These are phyloP conservation scores for Darevskia mixta DNA, from an alignment of 2,797 vertebrate genomes.

Conservation along the genomic window DNA sequence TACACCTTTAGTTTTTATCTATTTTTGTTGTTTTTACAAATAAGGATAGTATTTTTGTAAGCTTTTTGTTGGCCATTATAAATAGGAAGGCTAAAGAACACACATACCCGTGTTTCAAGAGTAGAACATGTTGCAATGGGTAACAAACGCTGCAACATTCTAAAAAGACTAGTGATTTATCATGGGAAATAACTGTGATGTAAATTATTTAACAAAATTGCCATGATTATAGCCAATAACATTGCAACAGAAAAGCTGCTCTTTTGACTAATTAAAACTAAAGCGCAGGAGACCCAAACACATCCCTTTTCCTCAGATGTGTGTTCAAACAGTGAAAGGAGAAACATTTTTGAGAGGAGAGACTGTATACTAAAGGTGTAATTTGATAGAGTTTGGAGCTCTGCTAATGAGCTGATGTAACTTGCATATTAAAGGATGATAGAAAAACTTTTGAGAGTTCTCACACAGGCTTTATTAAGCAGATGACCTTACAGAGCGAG, in stretches of 20 bases:
- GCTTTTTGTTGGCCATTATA: not conserved
- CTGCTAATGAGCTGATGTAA: conserved; percentile 56
- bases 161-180: conserved; percentile 55
- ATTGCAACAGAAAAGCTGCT: conserved; percentile 56
- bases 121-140: conserved; percentile 4
- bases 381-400: conserved; percentile 67
- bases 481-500: not conserved
- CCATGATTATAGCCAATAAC: conserved; percentile 58
- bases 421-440: conserved; percentile 53
- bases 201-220: conserved; percentile 63
- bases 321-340: conserved; percentile 40
- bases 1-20: not conserved
- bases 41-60: not conserved
- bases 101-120: not conserved
- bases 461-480: conserved; percentile 13
- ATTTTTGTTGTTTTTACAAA: not conserved
- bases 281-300: conserved; percentile 57
- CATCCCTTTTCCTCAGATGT: not conserved
- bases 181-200: conserved; percentile 62
- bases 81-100: not conserved
- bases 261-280: conserved; percentile 70
- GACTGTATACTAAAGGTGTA: conserved; percentile 65
- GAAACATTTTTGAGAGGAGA: conserved; percentile 43
- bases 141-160: conserved; percentile 43
- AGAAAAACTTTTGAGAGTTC: conserved; percentile 36